Evolutionary conservation across 1,140 invertebrate species (phyloP).

Genomic region (Tetramorium alpestre): DNA sequence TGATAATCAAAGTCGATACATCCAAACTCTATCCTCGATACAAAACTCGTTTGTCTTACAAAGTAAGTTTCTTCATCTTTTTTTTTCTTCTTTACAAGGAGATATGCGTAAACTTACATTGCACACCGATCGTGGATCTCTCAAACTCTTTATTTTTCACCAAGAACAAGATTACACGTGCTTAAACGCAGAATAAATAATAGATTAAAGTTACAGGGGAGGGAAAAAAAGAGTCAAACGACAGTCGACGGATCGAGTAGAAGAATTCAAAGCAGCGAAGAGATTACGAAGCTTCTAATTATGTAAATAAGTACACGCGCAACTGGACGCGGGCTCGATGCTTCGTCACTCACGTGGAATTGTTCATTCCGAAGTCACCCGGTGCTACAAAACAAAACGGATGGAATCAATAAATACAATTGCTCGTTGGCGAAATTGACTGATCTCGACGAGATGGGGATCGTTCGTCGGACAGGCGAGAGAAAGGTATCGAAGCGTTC

Average conservation of each 20-base stretch:
- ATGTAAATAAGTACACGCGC: slow-evolving; percentile 22
- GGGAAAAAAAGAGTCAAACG: background rate
- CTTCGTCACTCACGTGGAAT: slow-evolving; percentile 10
- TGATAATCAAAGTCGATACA: slow-evolving; percentile 25
- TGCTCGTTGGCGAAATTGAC: background rate
- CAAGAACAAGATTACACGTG: background rate
- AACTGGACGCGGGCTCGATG: background rate
- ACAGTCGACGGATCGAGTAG: background rate
- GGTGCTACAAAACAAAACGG: background rate
- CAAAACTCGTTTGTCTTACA: slow-evolving; percentile 9
- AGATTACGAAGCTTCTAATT: too few species aligned
- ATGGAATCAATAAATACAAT: slow-evolving; percentile 31
- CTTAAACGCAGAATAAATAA: slow-evolving; percentile 12
- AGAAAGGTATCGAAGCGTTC: background rate
- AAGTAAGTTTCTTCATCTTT: background rate
- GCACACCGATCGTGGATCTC: background rate
- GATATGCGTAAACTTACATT: background rate
- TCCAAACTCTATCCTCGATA: background rate
- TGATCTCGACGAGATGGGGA: background rate
- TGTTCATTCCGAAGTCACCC: background rate
- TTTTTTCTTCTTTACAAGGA: slow-evolving; percentile 25
- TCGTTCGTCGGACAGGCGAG: background rate
- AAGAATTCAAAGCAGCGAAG: background rate
- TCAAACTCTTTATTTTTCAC: slow-evolving; percentile 1
- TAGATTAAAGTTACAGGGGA: background rate